These are phyloP conservation scores for Agonopterix arenella DNA, from an alignment of 2,888 invertebrate genomes.

Conservation along the genomic window DNA sequence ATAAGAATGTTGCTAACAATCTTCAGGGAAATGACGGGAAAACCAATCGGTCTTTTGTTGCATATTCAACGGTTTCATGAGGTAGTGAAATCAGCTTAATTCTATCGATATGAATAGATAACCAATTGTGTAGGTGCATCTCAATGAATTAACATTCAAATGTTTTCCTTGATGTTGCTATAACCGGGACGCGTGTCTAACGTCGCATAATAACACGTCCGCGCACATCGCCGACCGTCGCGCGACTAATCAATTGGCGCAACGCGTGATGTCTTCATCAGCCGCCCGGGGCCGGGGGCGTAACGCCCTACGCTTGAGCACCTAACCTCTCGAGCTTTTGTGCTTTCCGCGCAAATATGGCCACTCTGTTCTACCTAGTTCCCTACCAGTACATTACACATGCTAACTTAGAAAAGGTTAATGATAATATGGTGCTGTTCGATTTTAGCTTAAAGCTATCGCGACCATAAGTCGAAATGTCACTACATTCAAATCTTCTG, in stretches of 20 bases:
- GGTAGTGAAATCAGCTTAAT: too few relatives aligned
- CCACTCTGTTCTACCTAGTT: constrained; percentile 12
- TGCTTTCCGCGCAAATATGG: constrained; percentile 13
- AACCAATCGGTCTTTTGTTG: too few relatives aligned
- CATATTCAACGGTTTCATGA: too few relatives aligned
- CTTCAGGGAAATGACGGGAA: too few relatives aligned
- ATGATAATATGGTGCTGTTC: too few relatives aligned
- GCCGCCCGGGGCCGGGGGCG: constrained; percentile 65
- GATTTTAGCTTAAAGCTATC: too few relatives aligned
- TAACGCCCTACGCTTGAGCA: constrained; percentile 59
- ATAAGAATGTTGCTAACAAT: too few relatives aligned
- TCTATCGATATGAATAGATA: not conserved
- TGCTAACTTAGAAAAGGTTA: not conserved
- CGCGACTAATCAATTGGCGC: constrained; percentile 74
- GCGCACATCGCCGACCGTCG: constrained; percentile 51
- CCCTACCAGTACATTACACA: not conserved
- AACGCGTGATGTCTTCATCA: constrained; percentile 74
- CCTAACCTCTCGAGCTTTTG: constrained; percentile 17
- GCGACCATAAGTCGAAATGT: too few relatives aligned
- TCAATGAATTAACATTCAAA: constrained; percentile 2
- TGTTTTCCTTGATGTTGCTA: constrained; percentile 12
- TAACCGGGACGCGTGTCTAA: constrained; percentile 62
- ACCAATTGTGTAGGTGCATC: not conserved
- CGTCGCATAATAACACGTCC: constrained; percentile 69
- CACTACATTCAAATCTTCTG: too few relatives aligned